phyloP scores from a whole-genome alignment of 2,888 invertebrate species.

The Limnephilus auricula region DNA sequence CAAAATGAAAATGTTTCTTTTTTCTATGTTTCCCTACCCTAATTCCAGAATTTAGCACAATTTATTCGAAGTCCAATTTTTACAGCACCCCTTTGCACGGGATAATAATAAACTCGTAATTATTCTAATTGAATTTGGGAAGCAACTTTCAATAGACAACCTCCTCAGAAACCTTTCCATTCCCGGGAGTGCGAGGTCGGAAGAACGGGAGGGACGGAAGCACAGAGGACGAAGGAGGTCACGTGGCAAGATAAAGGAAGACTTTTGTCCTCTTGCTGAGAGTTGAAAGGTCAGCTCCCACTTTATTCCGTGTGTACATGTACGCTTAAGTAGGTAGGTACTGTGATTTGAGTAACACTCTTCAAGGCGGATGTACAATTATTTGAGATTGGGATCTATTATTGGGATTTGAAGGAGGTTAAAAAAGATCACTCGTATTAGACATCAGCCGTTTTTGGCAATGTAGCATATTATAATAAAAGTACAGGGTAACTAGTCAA shows the following conservation, averaged over 20 bases:
- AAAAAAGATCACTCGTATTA: background rate
- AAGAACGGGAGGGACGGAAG: background rate
- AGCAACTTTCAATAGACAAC: background rate
- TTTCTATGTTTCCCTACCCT: background rate
- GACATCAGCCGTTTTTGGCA: background rate
- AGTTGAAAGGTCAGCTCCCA: slow-evolving; percentile 13
- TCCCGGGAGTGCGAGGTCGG: background rate
- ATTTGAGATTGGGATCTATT: background rate
- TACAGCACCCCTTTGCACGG: background rate
- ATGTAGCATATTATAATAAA: background rate
- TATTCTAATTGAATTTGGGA: background rate
- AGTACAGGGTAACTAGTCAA: no score
- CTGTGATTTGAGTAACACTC: background rate
- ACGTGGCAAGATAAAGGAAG: background rate
- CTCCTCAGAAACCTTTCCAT: background rate
- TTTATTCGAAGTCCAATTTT: background rate
- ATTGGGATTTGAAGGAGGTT: background rate
- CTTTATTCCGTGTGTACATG: background rate
- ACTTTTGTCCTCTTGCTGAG: slow-evolving; percentile 6
- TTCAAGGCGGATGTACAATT: background rate
- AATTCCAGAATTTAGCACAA: background rate
- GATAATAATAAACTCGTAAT: background rate
- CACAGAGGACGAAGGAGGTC: background rate
- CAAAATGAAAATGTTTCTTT: no score
- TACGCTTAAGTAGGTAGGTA: background rate